Evolutionary conservation across 1,140 invertebrate species (phyloP), one percentile per base, ranked within the genome.

Genomic region (Drepana arcuata): DNA sequence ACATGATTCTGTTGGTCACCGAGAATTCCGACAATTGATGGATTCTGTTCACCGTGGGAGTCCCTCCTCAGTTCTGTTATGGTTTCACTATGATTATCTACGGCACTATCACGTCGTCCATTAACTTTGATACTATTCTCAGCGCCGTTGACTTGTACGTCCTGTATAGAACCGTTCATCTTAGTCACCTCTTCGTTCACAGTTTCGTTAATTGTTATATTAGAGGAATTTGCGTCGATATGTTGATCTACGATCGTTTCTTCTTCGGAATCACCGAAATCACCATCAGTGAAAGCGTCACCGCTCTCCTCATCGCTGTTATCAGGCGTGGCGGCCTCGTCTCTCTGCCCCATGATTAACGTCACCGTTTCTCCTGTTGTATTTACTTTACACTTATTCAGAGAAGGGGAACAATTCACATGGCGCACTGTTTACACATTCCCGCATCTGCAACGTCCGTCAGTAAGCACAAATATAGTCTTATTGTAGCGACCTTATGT

Each of bases 1-100:
- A 84, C 82, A 70, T 81, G 68, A 54, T 71, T 74, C 16, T 83
- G 77, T 42, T 84, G 80, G 35, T 72, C 74, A 10, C 82, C 82
- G 11, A 84, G 72, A 36, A 84, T 83, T 30, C 80, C 80, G 33
- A 83, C 70, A 34, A 84, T 83, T 16, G 70, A 79, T 7, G 70
- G 64, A 43, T 63, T 74, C 14, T 65, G 66, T 23, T 72, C 73
- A 14, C 62, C 47, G 39, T 67, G 64, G 12, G 73, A 73, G 52
- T 73, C 67, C 32, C 60, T 49, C 26, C 59, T 44, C 18, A 48
- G 45, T 21, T 63, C 69, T 10, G 41, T 24, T 35, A 48, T 12
- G 0, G 16, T 15, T 32, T 33, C 29, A 24, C 13, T 44, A 34
- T 33, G 13, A 38, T 38, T 48, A 32, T 52, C 49, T 15, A 33